phyloP scores from a whole-genome alignment of 2,888 invertebrate genomes.

The Bruchidius siliquastri region DNA sequence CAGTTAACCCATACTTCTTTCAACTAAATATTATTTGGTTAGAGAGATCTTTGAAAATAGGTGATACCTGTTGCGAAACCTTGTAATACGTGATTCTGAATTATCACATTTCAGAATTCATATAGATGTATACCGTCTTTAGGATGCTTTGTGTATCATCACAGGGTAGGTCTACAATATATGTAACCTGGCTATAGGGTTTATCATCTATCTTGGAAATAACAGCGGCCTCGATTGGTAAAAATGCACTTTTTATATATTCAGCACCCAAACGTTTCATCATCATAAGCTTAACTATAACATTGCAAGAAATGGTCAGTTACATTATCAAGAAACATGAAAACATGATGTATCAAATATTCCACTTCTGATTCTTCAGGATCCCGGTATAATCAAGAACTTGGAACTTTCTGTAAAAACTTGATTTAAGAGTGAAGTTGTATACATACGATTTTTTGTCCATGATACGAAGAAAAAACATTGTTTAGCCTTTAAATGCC shows the following conservation, averaged over 20 bases:
- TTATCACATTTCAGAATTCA: no score
- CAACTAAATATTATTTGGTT: no score
- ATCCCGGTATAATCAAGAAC: no score
- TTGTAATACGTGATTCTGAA: no score
- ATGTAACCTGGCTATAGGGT: background rate
- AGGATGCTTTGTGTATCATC: background rate
- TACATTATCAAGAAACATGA: no score
- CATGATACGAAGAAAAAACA: conserved; percentile 4
- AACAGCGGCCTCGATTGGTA: background rate
- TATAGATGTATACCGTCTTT: background rate
- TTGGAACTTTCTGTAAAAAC: conserved; percentile 1
- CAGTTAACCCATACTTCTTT: no score
- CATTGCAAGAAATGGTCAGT: no score
- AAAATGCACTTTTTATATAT: background rate
- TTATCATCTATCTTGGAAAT: background rate
- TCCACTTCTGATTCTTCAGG: no score
- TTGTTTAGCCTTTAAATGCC: background rate
- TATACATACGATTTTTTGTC: conserved; percentile 4
- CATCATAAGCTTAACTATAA: background rate
- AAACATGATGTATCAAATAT: no score
- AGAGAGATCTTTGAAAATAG: no score
- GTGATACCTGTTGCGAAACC: no score
- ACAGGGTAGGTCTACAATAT: conserved; percentile 3
- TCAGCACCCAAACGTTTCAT: background rate
- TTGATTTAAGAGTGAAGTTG: background rate